Evolutionary conservation across 1,140 invertebrate species (phyloP), one percentile per base, ranked within the genome.

Genomic region (Nasonia longicornis): DNA sequence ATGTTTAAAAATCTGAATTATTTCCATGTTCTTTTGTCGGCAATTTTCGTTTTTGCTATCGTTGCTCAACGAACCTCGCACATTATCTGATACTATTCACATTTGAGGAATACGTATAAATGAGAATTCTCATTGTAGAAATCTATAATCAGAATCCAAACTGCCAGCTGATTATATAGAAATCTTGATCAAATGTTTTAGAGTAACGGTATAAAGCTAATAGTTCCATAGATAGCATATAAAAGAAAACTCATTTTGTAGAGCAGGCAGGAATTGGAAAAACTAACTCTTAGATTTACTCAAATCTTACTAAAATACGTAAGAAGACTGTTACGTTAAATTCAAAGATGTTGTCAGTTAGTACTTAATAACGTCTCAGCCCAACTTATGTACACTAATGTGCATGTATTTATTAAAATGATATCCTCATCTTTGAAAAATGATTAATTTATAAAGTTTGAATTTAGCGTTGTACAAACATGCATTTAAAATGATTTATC

Each of bases 161-260:
- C 81, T 80, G 70, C 70, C 79, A 83, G 58, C 63, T 78, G 69
- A 52, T 42, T 79, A 67, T 20, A 22, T 29, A 74, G 35, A 80
- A 48, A 26, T 82, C 35, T 78, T 72, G 85, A 92, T 94, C 81
- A 92, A 90, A 26, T 94, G 93, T 84, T 90, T 92, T 86, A 92
- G 90, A 73, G 91, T 92, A 20, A 92, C 93, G 78, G 94, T 95
- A 84, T 93, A 92, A 83, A 95, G 94, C 22, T 74, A 52, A 73
- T 69, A 69, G n/a, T 69, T 69, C 20, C 20, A 26, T 67, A 74
- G 4, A 7, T 64, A 70, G 35, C 16, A n/a, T 70, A 58, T 31
- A 77, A 31, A 52, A 20, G 66, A 31, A 45, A 70, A 70, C 14
- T 77, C 66, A 45, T 73, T 72, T 72, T 66, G 2, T 74, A 80